These are phyloP conservation scores for Candoia aspera DNA, from an alignment of 2,113 vertebrate species.

Conservation along the genomic window DNA sequence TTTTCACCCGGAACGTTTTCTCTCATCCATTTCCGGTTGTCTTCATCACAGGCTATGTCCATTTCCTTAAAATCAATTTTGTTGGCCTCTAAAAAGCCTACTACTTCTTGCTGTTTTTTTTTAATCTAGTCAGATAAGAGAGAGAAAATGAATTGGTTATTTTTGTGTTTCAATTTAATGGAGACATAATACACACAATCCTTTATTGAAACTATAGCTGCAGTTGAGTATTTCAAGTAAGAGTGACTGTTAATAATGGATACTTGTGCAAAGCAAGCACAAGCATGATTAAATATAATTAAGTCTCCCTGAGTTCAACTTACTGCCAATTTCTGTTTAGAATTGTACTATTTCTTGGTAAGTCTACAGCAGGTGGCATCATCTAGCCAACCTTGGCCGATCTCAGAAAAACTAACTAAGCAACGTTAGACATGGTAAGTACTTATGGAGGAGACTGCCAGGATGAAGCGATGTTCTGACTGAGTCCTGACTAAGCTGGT, in stretches of 20 bases:
- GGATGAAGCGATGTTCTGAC: background rate
- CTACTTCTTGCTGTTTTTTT: slow-evolving; percentile 98
- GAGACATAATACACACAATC: background rate
- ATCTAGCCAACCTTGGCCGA: background rate
- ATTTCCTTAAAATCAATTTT: slow-evolving; percentile 92
- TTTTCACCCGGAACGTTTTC: slow-evolving; percentile 93
- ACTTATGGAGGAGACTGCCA: background rate
- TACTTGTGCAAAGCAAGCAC: background rate
- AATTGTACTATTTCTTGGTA: background rate
- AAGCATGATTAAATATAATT: background rate
- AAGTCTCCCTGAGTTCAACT: background rate
- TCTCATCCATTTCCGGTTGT: slow-evolving; percentile 97
- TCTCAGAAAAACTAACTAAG: background rate
- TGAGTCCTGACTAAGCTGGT: background rate
- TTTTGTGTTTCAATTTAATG: background rate
- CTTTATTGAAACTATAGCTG: background rate
- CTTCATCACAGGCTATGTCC: slow-evolving; percentile 95
- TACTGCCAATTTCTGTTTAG: background rate
- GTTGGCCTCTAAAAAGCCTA: slow-evolving; percentile 93
- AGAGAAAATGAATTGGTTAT: background rate
- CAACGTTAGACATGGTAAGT: background rate
- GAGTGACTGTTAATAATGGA: background rate
- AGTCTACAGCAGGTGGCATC: background rate
- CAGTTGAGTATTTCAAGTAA: background rate
- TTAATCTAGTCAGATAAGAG: slow-evolving; percentile 83